Conservation (phyloP, 2,888 invertebrate genomes). For the Drosophila peninsularis region DNA sequence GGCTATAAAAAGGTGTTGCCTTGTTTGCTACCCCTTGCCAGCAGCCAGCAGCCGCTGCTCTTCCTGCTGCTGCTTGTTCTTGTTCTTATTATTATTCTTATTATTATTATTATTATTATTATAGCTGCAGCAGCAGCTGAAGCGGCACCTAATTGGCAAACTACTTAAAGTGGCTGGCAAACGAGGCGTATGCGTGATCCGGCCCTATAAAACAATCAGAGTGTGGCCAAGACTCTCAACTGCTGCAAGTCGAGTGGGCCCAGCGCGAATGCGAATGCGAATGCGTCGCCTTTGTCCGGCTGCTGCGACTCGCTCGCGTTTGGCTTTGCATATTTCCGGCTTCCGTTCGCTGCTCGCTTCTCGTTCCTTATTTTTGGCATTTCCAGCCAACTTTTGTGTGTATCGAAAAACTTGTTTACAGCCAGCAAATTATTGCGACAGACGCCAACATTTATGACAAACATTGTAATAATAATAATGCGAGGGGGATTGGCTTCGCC, state of each 20-base stretch:
- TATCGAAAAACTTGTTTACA: constrained; percentile 49
- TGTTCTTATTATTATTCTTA: not conserved
- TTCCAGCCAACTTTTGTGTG: constrained; percentile 38
- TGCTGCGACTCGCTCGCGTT: constrained; percentile 25
- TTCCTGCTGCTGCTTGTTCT: not conserved
- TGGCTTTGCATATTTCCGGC: constrained; percentile 61
- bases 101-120: constrained; percentile 5
- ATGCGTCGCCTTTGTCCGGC: constrained; percentile 35
- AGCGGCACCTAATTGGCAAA: constrained; percentile 59
- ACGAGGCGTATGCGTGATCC: constrained; percentile 54
- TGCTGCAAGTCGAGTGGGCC: constrained; percentile 28
- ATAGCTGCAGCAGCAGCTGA: constrained; percentile 7
- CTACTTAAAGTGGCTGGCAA: constrained; percentile 33
- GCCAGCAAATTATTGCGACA: constrained; percentile 66
- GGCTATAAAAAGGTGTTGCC: constrained; percentile 55
- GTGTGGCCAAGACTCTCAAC: constrained; percentile 19
- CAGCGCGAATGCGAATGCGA: not conserved
- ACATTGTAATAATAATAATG: constrained; percentile 30
- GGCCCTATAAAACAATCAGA: constrained; percentile 30
- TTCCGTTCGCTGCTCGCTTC: constrained; percentile 27
- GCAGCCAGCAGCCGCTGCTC: too few relatives aligned
- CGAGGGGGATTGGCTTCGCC: constrained; percentile 36
- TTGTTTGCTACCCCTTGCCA: constrained; percentile 2
- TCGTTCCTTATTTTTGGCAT: not conserved
- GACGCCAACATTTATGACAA: constrained; percentile 67